Evolutionary conservation across 2,113 vertebrate species (phyloP).

Genomic region (Gnathonemus longibarbis): DNA sequence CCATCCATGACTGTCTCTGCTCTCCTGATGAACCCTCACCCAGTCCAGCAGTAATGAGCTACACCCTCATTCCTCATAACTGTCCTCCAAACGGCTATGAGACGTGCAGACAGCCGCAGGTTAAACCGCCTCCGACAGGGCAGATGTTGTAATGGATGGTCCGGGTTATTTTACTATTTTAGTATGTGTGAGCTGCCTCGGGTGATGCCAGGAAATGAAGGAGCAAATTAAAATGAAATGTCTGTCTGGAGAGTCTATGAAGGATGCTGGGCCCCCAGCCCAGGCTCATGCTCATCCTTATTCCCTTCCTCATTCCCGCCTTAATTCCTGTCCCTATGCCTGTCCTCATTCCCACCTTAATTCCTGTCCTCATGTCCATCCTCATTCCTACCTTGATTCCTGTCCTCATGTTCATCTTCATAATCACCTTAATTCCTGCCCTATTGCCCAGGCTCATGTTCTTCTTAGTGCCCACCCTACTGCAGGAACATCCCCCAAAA

Average conservation of each 20-base stretch:
- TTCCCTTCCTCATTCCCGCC: neutral
- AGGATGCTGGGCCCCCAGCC: neutral
- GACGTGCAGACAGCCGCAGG: neutral
- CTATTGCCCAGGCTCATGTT: neutral
- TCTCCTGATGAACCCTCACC: neutral
- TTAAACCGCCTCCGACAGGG: neutral
- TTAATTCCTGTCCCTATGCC: neutral
- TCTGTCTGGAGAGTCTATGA: neutral
- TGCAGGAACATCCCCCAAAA: neutral
- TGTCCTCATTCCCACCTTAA: neutral
- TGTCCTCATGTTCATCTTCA: neutral
- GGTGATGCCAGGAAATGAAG: neutral
- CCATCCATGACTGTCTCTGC: neutral
- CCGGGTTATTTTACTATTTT: neutral
- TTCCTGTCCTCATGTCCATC: too few relatives aligned
- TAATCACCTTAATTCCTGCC: neutral
- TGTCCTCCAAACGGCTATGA: neutral
- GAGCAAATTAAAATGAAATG: slow-evolving; percentile 1
- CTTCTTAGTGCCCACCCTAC: neutral
- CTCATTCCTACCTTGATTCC: too few relatives aligned
- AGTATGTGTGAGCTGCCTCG: neutral
- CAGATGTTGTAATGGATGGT: neutral
- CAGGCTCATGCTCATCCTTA: neutral
- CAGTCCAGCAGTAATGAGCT: neutral
- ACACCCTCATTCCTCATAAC: neutral